These are phyloP conservation scores for Naso thynnoides DNA, from an alignment of 2,797 vertebrate genomes.

Conservation along the genomic window DNA sequence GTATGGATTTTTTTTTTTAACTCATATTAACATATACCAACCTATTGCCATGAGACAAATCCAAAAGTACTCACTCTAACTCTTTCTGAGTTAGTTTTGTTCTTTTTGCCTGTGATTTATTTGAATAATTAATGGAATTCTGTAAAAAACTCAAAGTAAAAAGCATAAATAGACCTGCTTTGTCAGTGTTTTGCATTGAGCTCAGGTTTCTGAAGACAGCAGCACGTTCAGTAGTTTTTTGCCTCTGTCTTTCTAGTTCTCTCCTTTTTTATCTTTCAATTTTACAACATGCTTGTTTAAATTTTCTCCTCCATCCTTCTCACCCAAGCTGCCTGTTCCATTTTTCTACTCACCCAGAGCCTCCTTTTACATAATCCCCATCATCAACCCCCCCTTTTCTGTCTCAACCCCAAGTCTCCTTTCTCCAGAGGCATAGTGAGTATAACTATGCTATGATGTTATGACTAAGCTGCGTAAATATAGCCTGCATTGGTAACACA, in stretches of 20 bases:
- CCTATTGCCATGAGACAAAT: neutral
- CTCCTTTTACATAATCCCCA: slow-evolving; percentile 3
- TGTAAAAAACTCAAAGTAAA: neutral
- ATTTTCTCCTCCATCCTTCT: slow-evolving; percentile 1
- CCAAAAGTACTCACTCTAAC: neutral
- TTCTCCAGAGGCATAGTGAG: slow-evolving; percentile 35
- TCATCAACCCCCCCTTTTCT: slow-evolving; percentile 2
- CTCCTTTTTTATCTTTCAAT: neutral
- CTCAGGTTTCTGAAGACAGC: neutral
- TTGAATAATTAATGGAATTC: slow-evolving; percentile 5
- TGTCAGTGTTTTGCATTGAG: neutral
- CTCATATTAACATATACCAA: neutral
- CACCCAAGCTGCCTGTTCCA: neutral
- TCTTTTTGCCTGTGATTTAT: neutral
- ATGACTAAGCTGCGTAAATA: slow-evolving; percentile 57
- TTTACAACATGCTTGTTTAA: neutral
- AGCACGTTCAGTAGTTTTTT: neutral
- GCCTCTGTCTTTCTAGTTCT: neutral
- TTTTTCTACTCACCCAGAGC: slow-evolving; percentile 2
- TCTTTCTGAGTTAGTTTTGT: neutral
- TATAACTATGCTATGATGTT: slow-evolving; percentile 48
- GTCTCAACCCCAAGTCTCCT: slow-evolving; percentile 14
- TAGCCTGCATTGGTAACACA: slow-evolving; percentile 53
- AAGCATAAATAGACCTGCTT: neutral
- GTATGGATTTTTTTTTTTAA: neutral